Base-by-base conservation (phyloP, 2,888 invertebrate species). In the Eilema sororculum region DNA sequence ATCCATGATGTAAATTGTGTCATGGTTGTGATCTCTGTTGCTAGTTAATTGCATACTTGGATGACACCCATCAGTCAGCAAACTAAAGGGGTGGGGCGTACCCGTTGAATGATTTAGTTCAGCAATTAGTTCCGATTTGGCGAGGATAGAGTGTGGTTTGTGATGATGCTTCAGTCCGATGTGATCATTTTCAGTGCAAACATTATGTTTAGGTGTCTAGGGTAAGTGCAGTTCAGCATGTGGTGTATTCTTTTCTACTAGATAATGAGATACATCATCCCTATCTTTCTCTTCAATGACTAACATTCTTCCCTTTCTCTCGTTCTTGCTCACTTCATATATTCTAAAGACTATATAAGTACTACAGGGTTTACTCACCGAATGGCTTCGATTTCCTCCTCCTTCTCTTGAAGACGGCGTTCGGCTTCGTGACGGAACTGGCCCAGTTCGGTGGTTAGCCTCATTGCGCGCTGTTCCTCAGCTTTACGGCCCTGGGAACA, bases 341-440 rank as follows among this genome's bases (percentile, higher is more conserved):
- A 20, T 13, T 4, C 4, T 20, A 46, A 16, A 20, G n/a, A 52
- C 52, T 52, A 28, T 5, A 24, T 58, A 16, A 37, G 41, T 9
- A 62, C 25, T 2, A 30, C n/a, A 22, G 16, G 13, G 12, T 64
- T 20, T 56, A 84, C 98, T 97, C 94, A 99, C 99, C 99, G 99
- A 92, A 99, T 98, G 85, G 97, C 96, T 96, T 99, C 99, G 90
- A 99, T 97, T 96, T 99, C 99, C 92, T 99, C 99, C 86, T 99
- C 99, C 97, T 99, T 99, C 96, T 99, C 99, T 83, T 98, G 97
- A 87, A 99, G 96, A 89, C 99, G 98, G 93, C 98, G 98, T 95
- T 99, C 99, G 90, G 98, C 98, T 88, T 99, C 99, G 92, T 99
- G 98, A 87, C 99, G 98, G 96, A 98, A 98, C 95, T 98, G 98